Base-by-base conservation (phyloP, 2,797 vertebrate genomes). In the Etheostoma nigrum region DNA sequence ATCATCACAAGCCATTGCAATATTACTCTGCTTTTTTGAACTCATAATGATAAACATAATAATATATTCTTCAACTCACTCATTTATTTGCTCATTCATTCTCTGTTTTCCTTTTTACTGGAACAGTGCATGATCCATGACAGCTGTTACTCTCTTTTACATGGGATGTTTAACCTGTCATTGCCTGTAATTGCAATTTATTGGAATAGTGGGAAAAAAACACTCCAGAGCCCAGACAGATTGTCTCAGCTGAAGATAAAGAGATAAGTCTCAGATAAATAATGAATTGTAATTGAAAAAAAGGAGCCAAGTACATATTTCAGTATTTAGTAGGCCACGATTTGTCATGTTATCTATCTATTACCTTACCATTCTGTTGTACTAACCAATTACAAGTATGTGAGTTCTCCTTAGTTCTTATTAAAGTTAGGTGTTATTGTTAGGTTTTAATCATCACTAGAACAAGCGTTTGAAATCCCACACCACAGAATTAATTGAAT, bases 391-490 rank as follows among this genome's bases (percentile, higher is more conserved):
- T 70, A 64, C 49, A 30, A 67, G 42, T 52, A 45, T 55, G 25
- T n/a, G 19, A 55, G 19, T 30, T 72, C 21, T 65, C 44, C 36
- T 47, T 57, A 68, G 60, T 68, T 67, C 40, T 23, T 62, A 66
- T 67, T 60, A 83, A 71, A 81, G 44, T 47, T 60, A 69, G 40
- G 47, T 70, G 51, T 80, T 54, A 63, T 72, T 66, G 48, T 57
- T 51, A 54, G 63, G 45, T 53, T 87, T 83, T 79, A 89, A 86
- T 79, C 72, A 86, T 68, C 59, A 45, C 49, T 25, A 47, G 1
- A 79, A 69, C 51, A 72, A 47, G 36, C 58, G 58, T 67, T 62
- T 57, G 59, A 71, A 81, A 62, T 62, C 21, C 49, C 8, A 61
- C 49, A n/a, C 53, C 64, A 65, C 40, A 19, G 1, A 71, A 57